Conservation (phyloP, 2,888 invertebrate genomes). For the Baronia brevicornis region DNA sequence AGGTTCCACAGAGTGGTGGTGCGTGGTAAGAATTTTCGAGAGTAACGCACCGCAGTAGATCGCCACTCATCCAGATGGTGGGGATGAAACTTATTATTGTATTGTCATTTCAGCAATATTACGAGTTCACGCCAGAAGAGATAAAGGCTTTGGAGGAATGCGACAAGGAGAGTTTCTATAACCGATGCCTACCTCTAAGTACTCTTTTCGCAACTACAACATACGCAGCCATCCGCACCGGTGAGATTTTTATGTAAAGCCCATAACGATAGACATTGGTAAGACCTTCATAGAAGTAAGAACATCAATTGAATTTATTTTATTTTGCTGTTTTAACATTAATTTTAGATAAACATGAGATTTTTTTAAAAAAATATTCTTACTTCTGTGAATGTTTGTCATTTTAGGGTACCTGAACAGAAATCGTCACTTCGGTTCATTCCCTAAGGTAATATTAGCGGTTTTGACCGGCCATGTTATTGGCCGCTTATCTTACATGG, state of each 20-base stretch:
- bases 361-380: conserved; percentile 25
- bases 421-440: conserved; percentile 79
- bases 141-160: conserved; percentile 83
- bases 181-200: conserved; percentile 82
- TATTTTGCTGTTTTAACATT: neutral
- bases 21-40: too few species aligned
- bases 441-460: conserved; percentile 80
- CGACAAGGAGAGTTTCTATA: conserved; percentile 85
- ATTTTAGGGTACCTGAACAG: conserved; percentile 71
- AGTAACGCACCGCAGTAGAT: too few species aligned
- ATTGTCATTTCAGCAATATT: conserved; percentile 58
- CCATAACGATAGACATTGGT: conserved; percentile 31
- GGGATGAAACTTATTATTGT: neutral
- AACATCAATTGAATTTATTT: conserved; percentile 14
- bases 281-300: conserved; percentile 64
- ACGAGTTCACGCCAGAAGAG: conserved; percentile 83
- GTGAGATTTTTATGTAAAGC: conserved; percentile 39
- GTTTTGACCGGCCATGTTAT: conserved; percentile 80
- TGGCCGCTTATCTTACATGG: conserved; percentile 85
- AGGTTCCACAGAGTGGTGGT: too few species aligned
- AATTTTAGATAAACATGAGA: conserved; percentile 1
- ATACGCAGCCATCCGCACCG: conserved; percentile 79
- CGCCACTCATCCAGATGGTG: too few species aligned
- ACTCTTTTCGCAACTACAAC: conserved; percentile 77
- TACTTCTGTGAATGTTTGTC: conserved; percentile 69